phyloP scores from a whole-genome alignment of 2,797 vertebrate genomes.

The Melopsittacus undulatus region DNA sequence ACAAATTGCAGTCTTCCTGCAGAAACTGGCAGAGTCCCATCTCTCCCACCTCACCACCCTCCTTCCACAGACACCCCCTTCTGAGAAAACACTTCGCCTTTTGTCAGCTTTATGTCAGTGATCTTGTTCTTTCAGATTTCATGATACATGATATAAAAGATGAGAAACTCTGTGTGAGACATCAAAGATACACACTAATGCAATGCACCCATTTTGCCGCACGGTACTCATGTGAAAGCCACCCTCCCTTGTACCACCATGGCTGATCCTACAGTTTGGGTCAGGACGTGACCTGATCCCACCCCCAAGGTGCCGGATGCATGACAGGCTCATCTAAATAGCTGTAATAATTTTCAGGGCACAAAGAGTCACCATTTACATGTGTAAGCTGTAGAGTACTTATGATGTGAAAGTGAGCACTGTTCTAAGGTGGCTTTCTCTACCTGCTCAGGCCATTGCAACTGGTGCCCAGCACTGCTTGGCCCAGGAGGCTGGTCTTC shows the following conservation, averaged over 20 bases:
- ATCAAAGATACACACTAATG: background rate
- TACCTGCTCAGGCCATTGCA: background rate
- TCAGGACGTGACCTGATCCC: background rate
- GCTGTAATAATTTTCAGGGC: background rate
- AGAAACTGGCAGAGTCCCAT: conserved; percentile 16
- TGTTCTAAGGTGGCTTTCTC: background rate
- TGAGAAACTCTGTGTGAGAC: background rate
- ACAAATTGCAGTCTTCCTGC: background rate
- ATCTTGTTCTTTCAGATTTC: background rate
- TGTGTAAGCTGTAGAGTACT: background rate
- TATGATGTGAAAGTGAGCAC: fast-evolving
- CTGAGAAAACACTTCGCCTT: background rate
- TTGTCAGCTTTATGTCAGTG: background rate
- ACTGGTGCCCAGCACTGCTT: background rate
- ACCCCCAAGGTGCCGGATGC: background rate
- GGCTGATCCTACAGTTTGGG: background rate
- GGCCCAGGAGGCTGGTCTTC: background rate
- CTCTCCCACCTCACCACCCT: background rate
- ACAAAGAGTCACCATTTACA: background rate
- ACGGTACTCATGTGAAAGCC: fast-evolving
- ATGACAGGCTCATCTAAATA: background rate
- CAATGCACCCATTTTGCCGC: background rate
- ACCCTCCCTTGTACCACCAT: background rate
- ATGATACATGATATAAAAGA: background rate
- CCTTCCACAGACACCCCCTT: background rate